Evolutionary conservation across 2,888 invertebrate genomes (phyloP).

Genomic region (Drosophila atripex): DNA sequence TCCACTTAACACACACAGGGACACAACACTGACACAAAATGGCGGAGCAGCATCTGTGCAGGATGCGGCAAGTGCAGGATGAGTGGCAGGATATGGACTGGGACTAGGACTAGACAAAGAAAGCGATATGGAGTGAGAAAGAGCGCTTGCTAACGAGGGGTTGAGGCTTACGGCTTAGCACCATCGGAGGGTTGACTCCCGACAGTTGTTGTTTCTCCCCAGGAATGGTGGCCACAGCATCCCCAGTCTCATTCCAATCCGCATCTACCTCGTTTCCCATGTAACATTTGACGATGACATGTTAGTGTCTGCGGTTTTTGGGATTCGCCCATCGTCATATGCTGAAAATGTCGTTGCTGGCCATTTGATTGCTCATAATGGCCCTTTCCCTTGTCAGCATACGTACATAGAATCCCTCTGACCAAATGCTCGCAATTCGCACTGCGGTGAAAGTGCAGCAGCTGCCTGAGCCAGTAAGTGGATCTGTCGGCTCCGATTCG

Average conservation of each 20-base stretch:
- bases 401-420: slow-evolving; percentile 61
- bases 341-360: slow-evolving; percentile 48
- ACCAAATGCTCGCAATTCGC: slow-evolving; percentile 42
- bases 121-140: slow-evolving; percentile 7
- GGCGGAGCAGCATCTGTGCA: slow-evolving; percentile 70
- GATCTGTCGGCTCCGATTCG: slow-evolving; percentile 43
- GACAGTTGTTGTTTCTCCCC: slow-evolving; percentile 16
- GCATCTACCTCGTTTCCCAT: slow-evolving; percentile 17
- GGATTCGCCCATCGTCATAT: slow-evolving; percentile 42
- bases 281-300: slow-evolving; percentile 65
- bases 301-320: slow-evolving; percentile 58
- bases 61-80: slow-evolving; percentile 58
- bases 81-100: slow-evolving; percentile 33
- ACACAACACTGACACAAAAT: slow-evolving; percentile 52
- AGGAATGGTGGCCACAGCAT: slow-evolving; percentile 24
- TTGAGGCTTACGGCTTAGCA: slow-evolving; percentile 53
- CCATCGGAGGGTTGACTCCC: slow-evolving; percentile 40
- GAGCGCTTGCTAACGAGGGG: slow-evolving; percentile 73
- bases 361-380: slow-evolving; percentile 66
- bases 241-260: slow-evolving; percentile 7
- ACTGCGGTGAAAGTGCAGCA: slow-evolving; percentile 70
- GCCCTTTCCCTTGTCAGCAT: slow-evolving; percentile 11
- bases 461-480: slow-evolving; percentile 70
- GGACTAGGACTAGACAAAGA: slow-evolving; percentile 12
- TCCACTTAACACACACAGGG: slow-evolving; percentile 59